Conservation (phyloP, 1,140 invertebrate genomes). For the Leptopilina boulardi region DNA sequence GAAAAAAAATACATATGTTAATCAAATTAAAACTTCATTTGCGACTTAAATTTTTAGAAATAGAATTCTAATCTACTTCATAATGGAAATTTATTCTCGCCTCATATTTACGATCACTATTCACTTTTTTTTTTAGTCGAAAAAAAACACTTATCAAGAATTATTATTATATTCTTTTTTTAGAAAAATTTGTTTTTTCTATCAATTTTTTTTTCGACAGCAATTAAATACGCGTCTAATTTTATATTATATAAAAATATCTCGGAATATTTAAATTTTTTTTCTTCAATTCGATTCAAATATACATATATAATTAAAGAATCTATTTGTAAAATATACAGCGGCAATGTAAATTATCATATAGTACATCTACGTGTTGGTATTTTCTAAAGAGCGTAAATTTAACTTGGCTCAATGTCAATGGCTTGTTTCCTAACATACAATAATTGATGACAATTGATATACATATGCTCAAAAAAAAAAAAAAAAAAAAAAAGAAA, state of each 20-base stretch:
- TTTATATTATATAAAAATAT: no score
- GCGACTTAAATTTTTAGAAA: background rate
- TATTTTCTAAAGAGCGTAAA: background rate
- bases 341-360: background rate
- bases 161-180: no score
- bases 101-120: background rate
- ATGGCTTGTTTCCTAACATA: background rate
- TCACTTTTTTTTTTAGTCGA: no score
- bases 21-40: background rate
- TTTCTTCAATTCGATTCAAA: no score
- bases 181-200: no score
- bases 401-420: slow-evolving; percentile 12
- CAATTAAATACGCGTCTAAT: no score
- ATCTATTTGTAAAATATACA: no score
- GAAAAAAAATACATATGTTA: background rate
- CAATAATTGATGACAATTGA: slow-evolving; percentile 9
- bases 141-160: no score
- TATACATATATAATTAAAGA: no score
- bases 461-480: background rate
- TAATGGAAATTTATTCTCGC: background rate
- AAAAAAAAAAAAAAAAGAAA: no score
- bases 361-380: background rate
- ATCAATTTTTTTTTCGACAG: no score
- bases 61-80: background rate
- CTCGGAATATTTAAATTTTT: no score